Evolutionary conservation across 2,113 vertebrate species (phyloP).

Genomic region (Thermophis baileyi): DNA sequence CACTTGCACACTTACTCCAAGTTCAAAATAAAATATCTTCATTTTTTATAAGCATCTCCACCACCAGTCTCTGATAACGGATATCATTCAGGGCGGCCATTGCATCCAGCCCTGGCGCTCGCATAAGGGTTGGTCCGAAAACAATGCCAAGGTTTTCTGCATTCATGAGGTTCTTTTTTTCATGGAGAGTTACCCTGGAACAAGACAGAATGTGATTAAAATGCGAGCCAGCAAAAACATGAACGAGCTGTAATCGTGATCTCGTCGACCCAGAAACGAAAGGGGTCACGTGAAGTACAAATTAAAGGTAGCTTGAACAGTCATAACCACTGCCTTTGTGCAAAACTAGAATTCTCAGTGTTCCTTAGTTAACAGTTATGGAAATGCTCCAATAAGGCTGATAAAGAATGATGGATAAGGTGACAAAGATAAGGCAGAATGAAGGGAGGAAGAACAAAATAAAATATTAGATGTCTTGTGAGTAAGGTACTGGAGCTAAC

Average conservation of each 20-base stretch:
- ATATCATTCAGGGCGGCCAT: slow-evolving; percentile 95
- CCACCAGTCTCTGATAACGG: slow-evolving; percentile 97
- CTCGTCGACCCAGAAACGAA: background rate
- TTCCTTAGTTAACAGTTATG: background rate
- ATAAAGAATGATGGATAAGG: background rate
- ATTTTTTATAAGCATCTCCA: slow-evolving; percentile 97
- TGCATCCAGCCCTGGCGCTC: slow-evolving; percentile 87
- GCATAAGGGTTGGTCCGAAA: slow-evolving; percentile 96
- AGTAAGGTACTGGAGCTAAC: background rate
- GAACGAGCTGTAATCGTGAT: background rate
- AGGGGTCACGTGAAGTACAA: background rate
- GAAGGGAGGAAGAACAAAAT: background rate
- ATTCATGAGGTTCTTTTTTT: slow-evolving; percentile 96
- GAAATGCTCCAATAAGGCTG: background rate
- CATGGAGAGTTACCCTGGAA: slow-evolving; percentile 89
- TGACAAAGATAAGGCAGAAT: accelerated
- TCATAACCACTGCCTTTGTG: background rate
- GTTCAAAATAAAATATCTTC: slow-evolving; percentile 92
- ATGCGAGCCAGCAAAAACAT: background rate
- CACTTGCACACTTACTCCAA: slow-evolving; percentile 36
- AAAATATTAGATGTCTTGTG: background rate
- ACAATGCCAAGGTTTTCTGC: slow-evolving; percentile 97
- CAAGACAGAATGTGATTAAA: background rate
- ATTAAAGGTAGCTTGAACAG: background rate
- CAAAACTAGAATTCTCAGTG: background rate